Percentiles rank a stretch among this genome's conserved stretches.
Conservation (phyloP, 1,140 invertebrate species). For the Hypothenemus hampei region DNA sequence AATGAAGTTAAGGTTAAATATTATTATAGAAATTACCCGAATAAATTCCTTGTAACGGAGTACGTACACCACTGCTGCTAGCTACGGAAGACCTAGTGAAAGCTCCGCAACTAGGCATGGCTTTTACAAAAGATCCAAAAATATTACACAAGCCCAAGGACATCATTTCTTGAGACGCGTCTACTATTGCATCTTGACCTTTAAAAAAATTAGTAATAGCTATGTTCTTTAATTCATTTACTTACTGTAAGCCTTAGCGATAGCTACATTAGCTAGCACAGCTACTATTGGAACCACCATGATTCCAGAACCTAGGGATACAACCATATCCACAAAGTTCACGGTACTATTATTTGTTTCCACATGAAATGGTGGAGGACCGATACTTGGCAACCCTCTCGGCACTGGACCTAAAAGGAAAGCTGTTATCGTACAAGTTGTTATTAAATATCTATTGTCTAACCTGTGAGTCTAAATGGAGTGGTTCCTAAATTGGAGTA, state of each 20-base stretch:
- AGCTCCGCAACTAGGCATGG: conserved; percentile 74
- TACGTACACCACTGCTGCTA: conserved; percentile 68
- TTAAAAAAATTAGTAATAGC: conserved; percentile 12
- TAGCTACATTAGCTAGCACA: conserved; percentile 79
- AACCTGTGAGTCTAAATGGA: conserved; percentile 55
- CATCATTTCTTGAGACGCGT: conserved; percentile 70
- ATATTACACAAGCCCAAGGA: conserved; percentile 69
- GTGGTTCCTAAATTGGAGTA: conserved; percentile 45
- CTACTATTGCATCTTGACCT: conserved; percentile 56
- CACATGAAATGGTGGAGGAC: conserved; percentile 50
- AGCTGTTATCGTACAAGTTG: background rate
- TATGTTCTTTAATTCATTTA: conserved; percentile 4
- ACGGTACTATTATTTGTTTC: conserved; percentile 52
- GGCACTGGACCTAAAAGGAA: conserved; percentile 23
- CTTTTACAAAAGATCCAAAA: conserved; percentile 65
- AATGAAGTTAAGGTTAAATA: background rate
- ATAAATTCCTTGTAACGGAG: conserved; percentile 68
- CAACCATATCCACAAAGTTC: conserved; percentile 59
- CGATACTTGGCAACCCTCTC: conserved; percentile 23
- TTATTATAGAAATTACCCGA: conserved; percentile 50
- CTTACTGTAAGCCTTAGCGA: conserved; percentile 80
- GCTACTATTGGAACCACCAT: conserved; percentile 73
- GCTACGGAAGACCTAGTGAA: conserved; percentile 75
- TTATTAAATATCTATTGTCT: background rate
- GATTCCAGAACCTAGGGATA: conserved; percentile 63